A percentile compares a stretch with the other conserved stretches of the same genome.
These are phyloP conservation scores for Engystomops pustulosus DNA, from an alignment of 2,113 vertebrate species.

Conservation along the genomic window DNA sequence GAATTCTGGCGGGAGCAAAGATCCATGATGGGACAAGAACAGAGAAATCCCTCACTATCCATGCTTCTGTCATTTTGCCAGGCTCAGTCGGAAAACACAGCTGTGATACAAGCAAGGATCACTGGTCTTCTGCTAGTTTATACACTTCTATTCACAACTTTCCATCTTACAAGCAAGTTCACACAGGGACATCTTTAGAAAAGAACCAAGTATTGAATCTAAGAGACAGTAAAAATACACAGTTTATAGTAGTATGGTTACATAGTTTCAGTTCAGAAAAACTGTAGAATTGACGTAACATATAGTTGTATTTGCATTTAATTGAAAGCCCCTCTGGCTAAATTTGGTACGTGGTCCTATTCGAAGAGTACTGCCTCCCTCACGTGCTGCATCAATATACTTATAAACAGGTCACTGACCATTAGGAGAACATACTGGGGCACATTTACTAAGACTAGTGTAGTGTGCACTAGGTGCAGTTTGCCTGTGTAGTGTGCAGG, in stretches of 20 bases:
- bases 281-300: too few species aligned
- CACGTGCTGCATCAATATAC: too few species aligned
- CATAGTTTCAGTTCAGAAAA: too few species aligned
- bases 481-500: too few species aligned
- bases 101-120: background rate
- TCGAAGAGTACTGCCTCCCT: too few species aligned
- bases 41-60: slow-evolving; percentile 6
- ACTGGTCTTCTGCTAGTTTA: background rate
- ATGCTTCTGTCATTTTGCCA: background rate
- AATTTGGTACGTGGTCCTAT: too few species aligned
- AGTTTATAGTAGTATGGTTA: background rate
- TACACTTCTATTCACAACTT: background rate
- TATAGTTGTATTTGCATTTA: too few species aligned
- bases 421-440: too few species aligned
- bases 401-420: too few species aligned
- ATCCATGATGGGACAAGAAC: background rate
- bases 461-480: too few species aligned
- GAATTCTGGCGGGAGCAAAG: background rate
- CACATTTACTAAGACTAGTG: too few species aligned
- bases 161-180: background rate
- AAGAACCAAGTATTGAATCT: background rate
- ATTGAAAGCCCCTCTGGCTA: too few species aligned
- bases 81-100: background rate
- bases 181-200: background rate
- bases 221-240: background rate